A percentile compares a stretch with the other conserved stretches of the same genome.
Conservation (phyloP, 2,888 invertebrate species). For the Drosophila kambysellisi region DNA sequence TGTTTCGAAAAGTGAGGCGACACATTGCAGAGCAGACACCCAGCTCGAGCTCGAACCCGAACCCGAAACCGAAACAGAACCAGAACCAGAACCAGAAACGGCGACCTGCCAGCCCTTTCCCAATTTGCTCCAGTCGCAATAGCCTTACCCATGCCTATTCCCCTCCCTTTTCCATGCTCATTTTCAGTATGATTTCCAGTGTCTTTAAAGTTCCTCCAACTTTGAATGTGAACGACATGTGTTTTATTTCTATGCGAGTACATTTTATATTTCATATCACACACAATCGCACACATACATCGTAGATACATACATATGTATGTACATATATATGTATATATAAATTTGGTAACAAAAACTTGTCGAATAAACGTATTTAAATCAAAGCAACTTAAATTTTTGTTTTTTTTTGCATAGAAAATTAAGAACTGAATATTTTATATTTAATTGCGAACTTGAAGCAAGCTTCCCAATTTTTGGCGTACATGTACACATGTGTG, state of each 20-base stretch:
- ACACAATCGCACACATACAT: neutral
- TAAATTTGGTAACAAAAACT: neutral
- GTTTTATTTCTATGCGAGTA: conserved; percentile 33
- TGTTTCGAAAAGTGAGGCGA: conserved; percentile 62
- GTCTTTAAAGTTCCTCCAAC: conserved; percentile 27
- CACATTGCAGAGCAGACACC: conserved; percentile 46
- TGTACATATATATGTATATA: neutral
- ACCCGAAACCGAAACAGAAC: neutral
- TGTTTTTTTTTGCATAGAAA: neutral
- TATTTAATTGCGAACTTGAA: neutral
- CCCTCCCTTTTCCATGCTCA: neutral
- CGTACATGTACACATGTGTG: neutral
- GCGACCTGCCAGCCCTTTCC: conserved; percentile 5
- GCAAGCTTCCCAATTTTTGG: neutral
- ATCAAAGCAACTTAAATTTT: neutral
- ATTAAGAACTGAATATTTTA: neutral
- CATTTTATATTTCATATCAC: neutral
- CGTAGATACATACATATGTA: neutral
- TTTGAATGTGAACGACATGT: conserved; percentile 51
- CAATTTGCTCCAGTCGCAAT: conserved; percentile 6
- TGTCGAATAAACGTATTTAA: neutral
- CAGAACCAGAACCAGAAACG: neutral
- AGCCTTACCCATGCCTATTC: neutral
- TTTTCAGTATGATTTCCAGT: conserved; percentile 13
- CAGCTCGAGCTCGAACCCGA: neutral